These are phyloP conservation scores for Xanthia icteritia DNA, from an alignment of 2,888 invertebrate species.

Conservation along the genomic window DNA sequence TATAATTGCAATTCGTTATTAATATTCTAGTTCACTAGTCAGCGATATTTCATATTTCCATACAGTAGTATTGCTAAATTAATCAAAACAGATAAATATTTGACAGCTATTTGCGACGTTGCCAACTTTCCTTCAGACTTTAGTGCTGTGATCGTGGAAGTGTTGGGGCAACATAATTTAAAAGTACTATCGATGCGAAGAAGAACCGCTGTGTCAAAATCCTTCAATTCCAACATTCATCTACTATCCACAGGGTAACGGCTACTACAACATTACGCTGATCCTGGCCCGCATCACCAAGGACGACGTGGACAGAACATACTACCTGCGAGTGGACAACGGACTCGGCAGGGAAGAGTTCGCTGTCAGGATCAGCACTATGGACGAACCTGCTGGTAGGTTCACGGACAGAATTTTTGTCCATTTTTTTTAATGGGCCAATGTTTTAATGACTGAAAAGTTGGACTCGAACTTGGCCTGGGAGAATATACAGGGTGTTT, in stretches of 20 bases:
- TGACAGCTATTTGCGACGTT: too few relatives aligned
- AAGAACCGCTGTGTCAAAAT: too few relatives aligned
- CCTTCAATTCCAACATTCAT: not conserved
- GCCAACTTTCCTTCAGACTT: too few relatives aligned
- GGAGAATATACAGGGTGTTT: not conserved
- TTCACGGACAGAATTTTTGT: not conserved
- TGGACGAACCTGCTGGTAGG: conserved; percentile 91
- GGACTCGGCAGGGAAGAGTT: conserved; percentile 92
- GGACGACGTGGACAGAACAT: conserved; percentile 94
- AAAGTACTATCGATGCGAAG: too few relatives aligned
- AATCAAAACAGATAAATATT: too few relatives aligned
- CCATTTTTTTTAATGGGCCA: not conserved
- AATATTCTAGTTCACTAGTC: too few relatives aligned
- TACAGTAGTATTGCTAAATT: too few relatives aligned
- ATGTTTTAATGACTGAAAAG: not conserved
- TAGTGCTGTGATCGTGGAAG: too few relatives aligned
- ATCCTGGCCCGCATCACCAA: conserved; percentile 92
- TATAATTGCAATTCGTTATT: too few relatives aligned
- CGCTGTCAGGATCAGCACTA: conserved; percentile 92
- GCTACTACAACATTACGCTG: conserved; percentile 92
- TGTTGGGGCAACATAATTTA: too few relatives aligned
- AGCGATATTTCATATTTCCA: too few relatives aligned
- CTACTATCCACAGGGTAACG: conserved; percentile 89
- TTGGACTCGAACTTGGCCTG: too few relatives aligned
- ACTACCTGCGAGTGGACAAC: conserved; percentile 92